phyloP scores from a whole-genome alignment of 2,888 invertebrate genomes.

The Loripinus fragilis region DNA sequence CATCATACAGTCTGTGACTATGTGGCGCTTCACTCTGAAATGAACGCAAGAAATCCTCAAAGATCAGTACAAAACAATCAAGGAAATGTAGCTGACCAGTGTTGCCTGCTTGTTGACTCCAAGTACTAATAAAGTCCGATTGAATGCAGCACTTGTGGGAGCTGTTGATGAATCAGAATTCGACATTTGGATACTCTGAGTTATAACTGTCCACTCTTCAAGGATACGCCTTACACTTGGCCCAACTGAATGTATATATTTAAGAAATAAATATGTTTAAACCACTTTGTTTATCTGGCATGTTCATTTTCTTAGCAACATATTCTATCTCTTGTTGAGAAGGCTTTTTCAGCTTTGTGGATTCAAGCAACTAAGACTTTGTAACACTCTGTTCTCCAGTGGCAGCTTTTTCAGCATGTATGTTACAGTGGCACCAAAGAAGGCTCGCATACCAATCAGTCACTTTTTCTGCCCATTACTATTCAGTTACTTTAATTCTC shows the following conservation, averaged over 20 bases:
- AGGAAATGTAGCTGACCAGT: not conserved
- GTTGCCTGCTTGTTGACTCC: not conserved
- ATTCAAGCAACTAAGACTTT: not conserved
- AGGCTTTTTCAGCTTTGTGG: not conserved
- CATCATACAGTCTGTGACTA: slow-evolving; percentile 67
- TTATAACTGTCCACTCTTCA: not conserved
- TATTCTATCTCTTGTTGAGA: not conserved
- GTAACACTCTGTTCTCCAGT: not conserved
- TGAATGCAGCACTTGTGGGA: not conserved
- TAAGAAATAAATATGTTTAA: too few relatives aligned
- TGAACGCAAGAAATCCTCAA: not conserved
- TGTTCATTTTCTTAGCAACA: not conserved
- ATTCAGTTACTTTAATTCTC: slow-evolving; percentile 22
- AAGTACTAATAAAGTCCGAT: not conserved
- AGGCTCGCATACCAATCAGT: slow-evolving; percentile 10
- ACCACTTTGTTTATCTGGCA: not conserved
- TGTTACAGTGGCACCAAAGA: slow-evolving; percentile 1
- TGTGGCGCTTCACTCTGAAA: not conserved
- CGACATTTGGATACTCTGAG: not conserved
- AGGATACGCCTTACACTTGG: not conserved
- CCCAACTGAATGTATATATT: too few relatives aligned
- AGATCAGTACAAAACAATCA: not conserved
- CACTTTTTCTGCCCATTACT: slow-evolving; percentile 11
- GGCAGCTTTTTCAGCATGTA: slow-evolving; percentile 2
- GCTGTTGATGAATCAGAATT: not conserved